phyloP scores from a whole-genome alignment of 64 coral and sea anemone species.

The Dendrophyllia cribrosa region DNA sequence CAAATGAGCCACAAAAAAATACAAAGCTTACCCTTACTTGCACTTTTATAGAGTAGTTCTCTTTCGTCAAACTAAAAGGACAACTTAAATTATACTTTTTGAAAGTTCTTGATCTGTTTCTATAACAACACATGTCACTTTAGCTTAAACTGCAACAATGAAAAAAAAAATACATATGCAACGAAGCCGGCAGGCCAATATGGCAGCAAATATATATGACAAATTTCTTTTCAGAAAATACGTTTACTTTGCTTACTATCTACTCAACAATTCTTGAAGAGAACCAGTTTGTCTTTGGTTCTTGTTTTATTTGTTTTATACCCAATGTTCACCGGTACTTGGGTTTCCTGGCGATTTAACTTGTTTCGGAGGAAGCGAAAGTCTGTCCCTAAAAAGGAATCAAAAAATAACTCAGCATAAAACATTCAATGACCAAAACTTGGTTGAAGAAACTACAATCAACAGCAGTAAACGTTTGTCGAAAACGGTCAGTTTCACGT shows the following conservation, averaged over 20 bases:
- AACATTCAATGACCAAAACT: too few relatives aligned
- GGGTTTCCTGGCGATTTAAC: neutral
- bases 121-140: neutral
- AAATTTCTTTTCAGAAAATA: neutral
- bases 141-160: neutral
- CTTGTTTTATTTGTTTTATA: neutral
- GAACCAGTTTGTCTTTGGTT: neutral
- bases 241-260: neutral
- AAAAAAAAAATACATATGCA: neutral
- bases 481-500: too few relatives aligned
- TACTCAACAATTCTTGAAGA: neutral
- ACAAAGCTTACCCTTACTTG: neutral
- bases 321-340: slow-evolving; percentile 11
- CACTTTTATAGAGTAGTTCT: slow-evolving; percentile 42
- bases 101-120: neutral
- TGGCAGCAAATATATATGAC: too few relatives aligned
- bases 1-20: neutral
- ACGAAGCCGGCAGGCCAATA: neutral
- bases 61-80: neutral
- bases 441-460: too few relatives aligned
- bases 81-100: slow-evolving; percentile 10
- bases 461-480: too few relatives aligned
- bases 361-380: neutral
- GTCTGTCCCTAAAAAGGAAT: slow-evolving; percentile 12
- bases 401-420: neutral